A percentile compares a stretch with the other conserved stretches of the same genome.
Evolutionary conservation across 2,888 invertebrate species (phyloP).

Genomic region (Drosophila austrosaltans): DNA sequence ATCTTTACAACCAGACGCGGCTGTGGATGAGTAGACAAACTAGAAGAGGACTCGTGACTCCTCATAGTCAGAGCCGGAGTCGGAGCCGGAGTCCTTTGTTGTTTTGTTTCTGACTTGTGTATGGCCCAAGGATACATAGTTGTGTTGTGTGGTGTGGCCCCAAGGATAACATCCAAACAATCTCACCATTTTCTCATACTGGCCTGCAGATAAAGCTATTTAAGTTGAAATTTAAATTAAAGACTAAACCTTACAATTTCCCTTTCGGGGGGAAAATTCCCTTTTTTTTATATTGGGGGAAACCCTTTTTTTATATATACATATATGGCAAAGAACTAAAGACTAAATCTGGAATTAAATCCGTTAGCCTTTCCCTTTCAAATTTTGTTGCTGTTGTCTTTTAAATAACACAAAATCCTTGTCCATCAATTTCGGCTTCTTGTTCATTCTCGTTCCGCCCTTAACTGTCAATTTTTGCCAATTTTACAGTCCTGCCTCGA

Average conservation of each 20-base stretch:
- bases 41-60: constrained; percentile 12
- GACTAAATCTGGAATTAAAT: constrained; percentile 50
- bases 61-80: constrained; percentile 31
- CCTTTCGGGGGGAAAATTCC: not conserved
- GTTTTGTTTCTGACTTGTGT: constrained; percentile 48
- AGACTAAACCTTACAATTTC: not conserved
- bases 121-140: constrained; percentile 36
- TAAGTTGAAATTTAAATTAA: constrained; percentile 16
- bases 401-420: constrained; percentile 39
- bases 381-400: constrained; percentile 29
- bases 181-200: not conserved
- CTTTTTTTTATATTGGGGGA: no score
- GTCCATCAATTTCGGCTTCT: constrained; percentile 57
- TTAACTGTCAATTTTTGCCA: constrained; percentile 77
- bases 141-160: constrained; percentile 22
- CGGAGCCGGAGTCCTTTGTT: constrained; percentile 43
- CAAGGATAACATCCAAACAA: constrained; percentile 40
- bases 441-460: constrained; percentile 29
- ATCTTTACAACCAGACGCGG: constrained; percentile 76
- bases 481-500: constrained; percentile 72
- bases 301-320: constrained; percentile 3
- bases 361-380: constrained; percentile 39
- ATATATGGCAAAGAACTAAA: not conserved
- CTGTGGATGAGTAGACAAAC: constrained; percentile 64
- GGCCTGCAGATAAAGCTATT: constrained; percentile 23